Evolutionary conservation across 2,797 vertebrate species (phyloP), one percentile per base, ranked within the genome.

Genomic region (Lepilemur ruficaudatus): DNA sequence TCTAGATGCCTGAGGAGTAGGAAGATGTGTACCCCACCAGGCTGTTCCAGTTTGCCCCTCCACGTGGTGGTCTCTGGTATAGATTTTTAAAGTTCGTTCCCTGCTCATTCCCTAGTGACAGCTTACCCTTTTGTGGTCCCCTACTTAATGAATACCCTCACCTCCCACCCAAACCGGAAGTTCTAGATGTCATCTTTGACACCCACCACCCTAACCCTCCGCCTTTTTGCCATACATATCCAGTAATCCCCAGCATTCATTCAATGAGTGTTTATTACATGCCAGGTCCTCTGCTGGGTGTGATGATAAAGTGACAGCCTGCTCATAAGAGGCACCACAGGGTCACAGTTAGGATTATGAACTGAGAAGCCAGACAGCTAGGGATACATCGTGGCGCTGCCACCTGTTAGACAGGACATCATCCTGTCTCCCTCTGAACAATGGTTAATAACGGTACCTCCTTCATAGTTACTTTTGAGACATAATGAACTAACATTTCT

Each of bases 11-110:
- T 8, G 63, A 1, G 2, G 80, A n/a, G 20, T 7, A 70, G 65
- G 90, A 43, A 69, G 80, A 63, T 17, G 50, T n/a, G 0, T 20
- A 50, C 32, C 35, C 85, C 0, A 0, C 20, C 46, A 25, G 70
- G 75, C 25, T 28, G 38, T 18, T n/a, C 52, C 35, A 35, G 32
- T 15, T 9, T 0, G 5, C 4, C 63, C 35, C 11, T 50, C 2
- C 4, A 3, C 0, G 0, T n/a, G 7, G 12, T 35, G 10, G 38
- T 88, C 35, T 79, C 70, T 88, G 72, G 7, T 61, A n/a, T 20
- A 43, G 59, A 63, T 18, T 38, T 43, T 86, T 35, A 12, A 85
- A 35, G 59, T 63, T 41, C 28, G 28, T 91, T 70, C 12, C 46
- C 52, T 82, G 14, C 5, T 61, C 10, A 65, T 13, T 52, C 23